Evolutionary conservation across 64 coral and sea anemone species (phyloP).

Genomic region (Dendrophyllia cribrosa): DNA sequence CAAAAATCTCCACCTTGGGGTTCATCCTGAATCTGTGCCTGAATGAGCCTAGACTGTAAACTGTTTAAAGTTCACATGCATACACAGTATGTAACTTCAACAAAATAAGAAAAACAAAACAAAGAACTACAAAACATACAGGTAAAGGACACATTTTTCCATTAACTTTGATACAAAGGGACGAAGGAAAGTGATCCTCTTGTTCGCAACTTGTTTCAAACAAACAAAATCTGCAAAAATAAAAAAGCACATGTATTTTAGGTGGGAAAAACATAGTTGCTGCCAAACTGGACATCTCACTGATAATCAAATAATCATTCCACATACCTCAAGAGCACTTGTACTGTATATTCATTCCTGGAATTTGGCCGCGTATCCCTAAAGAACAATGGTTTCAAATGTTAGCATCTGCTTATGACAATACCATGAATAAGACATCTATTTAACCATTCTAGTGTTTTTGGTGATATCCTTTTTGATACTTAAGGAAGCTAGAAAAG

Average conservation of each 20-base stretch:
- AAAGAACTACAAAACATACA: slow-evolving; percentile 58
- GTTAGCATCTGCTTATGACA: background rate
- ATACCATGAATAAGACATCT: too few relatives aligned
- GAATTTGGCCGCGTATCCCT: slow-evolving; percentile 97
- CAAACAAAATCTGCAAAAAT: slow-evolving; percentile 88
- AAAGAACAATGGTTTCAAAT: background rate
- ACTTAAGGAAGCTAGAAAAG: too few relatives aligned
- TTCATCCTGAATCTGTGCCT: too few relatives aligned
- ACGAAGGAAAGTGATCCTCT: slow-evolving; percentile 90
- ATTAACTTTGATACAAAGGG: slow-evolving; percentile 97
- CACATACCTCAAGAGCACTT: slow-evolving; percentile 87
- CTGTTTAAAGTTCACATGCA: too few relatives aligned
- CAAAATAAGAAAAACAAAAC: too few relatives aligned
- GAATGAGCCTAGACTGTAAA: too few relatives aligned
- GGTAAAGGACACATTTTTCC: slow-evolving; percentile 90
- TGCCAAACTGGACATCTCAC: background rate
- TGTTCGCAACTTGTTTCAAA: slow-evolving; percentile 99
- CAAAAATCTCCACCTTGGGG: too few relatives aligned
- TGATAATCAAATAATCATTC: background rate
- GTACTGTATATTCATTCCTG: slow-evolving; percentile 91
- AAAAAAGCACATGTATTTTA: background rate
- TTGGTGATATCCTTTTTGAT: too few relatives aligned
- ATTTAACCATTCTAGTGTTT: too few relatives aligned
- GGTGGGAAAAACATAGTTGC: background rate
- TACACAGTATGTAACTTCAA: too few relatives aligned